Evolutionary conservation across 2,888 invertebrate genomes (phyloP), one percentile per base, ranked within the genome.

Genomic region (Ornithoptera priamus): DNA sequence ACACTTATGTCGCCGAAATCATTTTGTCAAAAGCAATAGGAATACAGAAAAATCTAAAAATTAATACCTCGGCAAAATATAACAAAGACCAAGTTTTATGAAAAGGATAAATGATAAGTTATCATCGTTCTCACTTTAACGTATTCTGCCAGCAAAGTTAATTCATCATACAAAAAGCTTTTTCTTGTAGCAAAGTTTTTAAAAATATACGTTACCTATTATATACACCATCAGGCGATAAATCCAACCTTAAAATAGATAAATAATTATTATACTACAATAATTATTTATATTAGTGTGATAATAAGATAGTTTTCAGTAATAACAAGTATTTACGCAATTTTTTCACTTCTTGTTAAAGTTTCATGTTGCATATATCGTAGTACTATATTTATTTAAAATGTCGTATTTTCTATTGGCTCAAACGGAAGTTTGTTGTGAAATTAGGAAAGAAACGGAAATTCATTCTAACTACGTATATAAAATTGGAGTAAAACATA

Each of bases 131-230:
- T 67, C 53, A 70, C 66, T 67, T 66, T 42, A 65, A 30, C 62
- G 30, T 60, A 60, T 65, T 39, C 22, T 62, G 63, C 39, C 50
- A 56, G 42, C 24, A 42, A 63, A 63, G 30, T 62, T 70, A 58
- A 70, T 69, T 58, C 65, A 65, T 70, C 63, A 70, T 24, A 63
- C 42, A 50, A 42, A 70, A 70, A 70, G 70, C 70, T 70, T 70
- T 70, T 63, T 62, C 66, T 60, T 70, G 70, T 70, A 67, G 53
- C 63, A 30, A 62, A 62, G 58, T 63, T 70, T 60, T 59, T 57
- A 60, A 62, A 65, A 67, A 66, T 22, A 59, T 20, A 58, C 20
- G 20, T 69, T 65, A 24, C 22, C 17, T n/a, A 18, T 22, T 36
- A 66, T 61, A 42, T 61, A 57, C 59, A 18, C 6, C 8, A 58